Base-by-base conservation (phyloP, 2,797 vertebrate genomes). In the Atherinosoma microstoma region DNA sequence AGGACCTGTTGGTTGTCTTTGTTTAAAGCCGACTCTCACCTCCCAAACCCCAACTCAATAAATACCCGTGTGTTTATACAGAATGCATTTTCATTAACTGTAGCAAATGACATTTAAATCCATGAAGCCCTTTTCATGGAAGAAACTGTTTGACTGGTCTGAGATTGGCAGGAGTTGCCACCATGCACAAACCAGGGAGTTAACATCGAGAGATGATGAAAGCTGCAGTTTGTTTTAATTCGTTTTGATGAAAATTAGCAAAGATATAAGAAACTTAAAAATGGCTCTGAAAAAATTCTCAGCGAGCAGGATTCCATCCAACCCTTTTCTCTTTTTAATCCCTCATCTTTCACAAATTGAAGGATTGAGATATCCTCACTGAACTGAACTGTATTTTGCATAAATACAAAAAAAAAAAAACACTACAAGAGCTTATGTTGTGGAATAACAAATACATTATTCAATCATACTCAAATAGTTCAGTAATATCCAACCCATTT, bases 41-140 rank as follows among this genome's bases (percentile, higher is more conserved):
- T 66, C 63, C 78, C 73, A 84, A 82, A 79, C 57, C 85, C 71
- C 76, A 76, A 83, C 83, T 88, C 89, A 90, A 88, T 88, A 89
- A 88, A 73, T 81, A 64, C 67, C 67, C 74, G 68, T 40, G 72
- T 87, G 81, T 91, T 93, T 88, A 86, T 76, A 79, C 75, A 68
- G 69, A 90, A 87, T 4, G 8, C 75, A 83, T 89, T 93, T 93
- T 92, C 90, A 92, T 92, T 91, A 89, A 87, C 86, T 85, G 86
- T 76, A 69, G 87, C 85, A 90, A 93, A 93, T 93, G 92, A 82
- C 76, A 93, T 92, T 92, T 91, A 88, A 92, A 92, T 91, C 90
- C 89, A 89, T 84, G 86, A 87, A 86, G 87, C 79, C 58, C 60
- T 84, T 85, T 91, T 86, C 81, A 86, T 80, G 86, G 79, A 85